phyloP scores from a whole-genome alignment of 2,113 vertebrate genomes.

The Chlorodrepanis virens region DNA sequence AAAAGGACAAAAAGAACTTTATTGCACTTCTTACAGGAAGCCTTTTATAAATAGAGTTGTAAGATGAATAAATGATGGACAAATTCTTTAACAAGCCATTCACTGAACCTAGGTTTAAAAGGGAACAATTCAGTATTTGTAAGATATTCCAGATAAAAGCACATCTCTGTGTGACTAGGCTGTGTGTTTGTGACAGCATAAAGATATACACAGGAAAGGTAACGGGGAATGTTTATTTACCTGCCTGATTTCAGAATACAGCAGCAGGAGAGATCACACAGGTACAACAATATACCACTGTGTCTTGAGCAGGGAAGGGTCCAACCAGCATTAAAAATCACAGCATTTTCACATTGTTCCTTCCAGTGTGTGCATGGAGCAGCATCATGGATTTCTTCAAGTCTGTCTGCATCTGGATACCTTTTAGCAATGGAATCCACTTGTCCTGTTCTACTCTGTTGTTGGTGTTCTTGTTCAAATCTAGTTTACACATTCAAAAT shows the following conservation, averaged over 20 bases:
- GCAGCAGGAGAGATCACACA: neutral
- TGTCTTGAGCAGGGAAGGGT: neutral
- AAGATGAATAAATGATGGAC: neutral
- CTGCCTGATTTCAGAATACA: neutral
- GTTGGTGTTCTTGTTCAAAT: neutral
- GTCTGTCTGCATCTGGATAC: neutral
- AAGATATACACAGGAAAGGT: neutral
- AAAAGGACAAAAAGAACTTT: neutral
- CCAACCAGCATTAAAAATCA: neutral
- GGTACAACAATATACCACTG: fast-evolving
- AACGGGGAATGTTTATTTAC: neutral
- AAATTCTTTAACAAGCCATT: neutral
- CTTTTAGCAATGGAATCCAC: neutral
- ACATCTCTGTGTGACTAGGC: neutral
- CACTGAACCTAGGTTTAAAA: neutral
- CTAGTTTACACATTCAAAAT: neutral
- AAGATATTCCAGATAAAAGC: neutral
- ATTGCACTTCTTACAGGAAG: neutral
- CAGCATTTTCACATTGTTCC: neutral
- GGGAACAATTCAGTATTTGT: neutral
- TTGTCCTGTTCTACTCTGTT: neutral
- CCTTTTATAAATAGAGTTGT: neutral
- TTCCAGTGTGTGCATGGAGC: neutral
- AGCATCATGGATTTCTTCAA: neutral
- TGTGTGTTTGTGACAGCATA: neutral